Percentiles rank a stretch among this genome's conserved stretches.
phyloP scores from a whole-genome alignment of 2,113 vertebrate species.

The Myotis brandtii region DNA sequence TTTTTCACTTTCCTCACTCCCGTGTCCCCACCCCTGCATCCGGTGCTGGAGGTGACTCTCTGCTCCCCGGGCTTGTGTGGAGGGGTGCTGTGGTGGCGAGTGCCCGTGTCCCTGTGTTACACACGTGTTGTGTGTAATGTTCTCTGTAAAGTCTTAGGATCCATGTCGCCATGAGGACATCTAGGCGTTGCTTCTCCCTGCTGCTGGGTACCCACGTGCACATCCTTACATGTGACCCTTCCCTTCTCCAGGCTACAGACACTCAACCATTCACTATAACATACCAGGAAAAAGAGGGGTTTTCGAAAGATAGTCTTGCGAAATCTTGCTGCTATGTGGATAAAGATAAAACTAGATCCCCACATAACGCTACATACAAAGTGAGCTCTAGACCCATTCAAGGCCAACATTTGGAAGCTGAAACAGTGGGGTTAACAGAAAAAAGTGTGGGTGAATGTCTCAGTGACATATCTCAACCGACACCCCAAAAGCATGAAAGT shows the following conservation, averaged over 20 bases:
- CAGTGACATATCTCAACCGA: background rate
- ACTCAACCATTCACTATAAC: background rate
- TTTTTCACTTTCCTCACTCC: background rate
- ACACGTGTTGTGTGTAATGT: accelerated
- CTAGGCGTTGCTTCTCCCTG: no score
- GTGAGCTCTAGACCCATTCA: background rate
- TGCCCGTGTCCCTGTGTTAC: accelerated
- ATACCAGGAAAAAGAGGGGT: background rate
- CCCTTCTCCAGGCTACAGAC: background rate
- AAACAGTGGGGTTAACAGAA: background rate
- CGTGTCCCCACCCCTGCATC: background rate
- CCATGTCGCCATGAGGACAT: background rate
- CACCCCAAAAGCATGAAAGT: background rate
- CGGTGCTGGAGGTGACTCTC: background rate
- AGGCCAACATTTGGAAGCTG: background rate
- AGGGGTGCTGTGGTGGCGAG: background rate
- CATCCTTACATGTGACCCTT: background rate
- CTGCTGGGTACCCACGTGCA: background rate
- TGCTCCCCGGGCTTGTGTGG: background rate
- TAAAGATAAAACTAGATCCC: background rate
- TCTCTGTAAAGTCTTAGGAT: no score
- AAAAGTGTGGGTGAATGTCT: background rate
- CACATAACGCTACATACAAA: background rate
- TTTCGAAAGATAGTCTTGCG: background rate
- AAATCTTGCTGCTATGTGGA: background rate